These are phyloP conservation scores for Drosophila arizonae DNA, from an alignment of 1,140 invertebrate species.

Conservation along the genomic window DNA sequence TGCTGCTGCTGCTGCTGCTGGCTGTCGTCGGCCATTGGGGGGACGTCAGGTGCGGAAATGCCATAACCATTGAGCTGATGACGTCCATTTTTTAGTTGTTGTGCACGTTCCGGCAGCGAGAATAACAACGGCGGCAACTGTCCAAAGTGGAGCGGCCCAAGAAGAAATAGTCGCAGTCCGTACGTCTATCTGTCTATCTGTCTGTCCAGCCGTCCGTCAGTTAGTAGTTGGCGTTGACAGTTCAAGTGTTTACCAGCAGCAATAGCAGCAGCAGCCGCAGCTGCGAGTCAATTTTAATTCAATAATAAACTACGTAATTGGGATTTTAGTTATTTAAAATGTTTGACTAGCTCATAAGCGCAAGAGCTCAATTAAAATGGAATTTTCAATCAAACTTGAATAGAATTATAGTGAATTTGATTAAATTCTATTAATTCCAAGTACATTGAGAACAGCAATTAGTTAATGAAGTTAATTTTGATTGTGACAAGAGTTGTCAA, in stretches of 20 bases:
- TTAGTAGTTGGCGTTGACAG: slow-evolving; percentile 30
- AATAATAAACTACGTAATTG: slow-evolving; percentile 64
- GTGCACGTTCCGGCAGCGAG: slow-evolving; percentile 62
- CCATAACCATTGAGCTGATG: slow-evolving; percentile 56
- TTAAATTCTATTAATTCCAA: too few relatives aligned
- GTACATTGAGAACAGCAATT: too few relatives aligned
- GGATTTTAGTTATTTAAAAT: slow-evolving; percentile 33
- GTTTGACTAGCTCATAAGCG: slow-evolving; percentile 21
- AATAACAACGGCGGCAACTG: slow-evolving; percentile 34
- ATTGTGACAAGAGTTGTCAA: too few relatives aligned
- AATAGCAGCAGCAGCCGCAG: neutral
- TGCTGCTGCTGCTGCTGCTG: slow-evolving; percentile 25
- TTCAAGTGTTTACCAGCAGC: slow-evolving; percentile 36
- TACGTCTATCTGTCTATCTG: neutral
- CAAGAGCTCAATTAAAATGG: slow-evolving; percentile 4
- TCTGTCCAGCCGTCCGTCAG: slow-evolving; percentile 5
- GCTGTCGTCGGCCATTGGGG: slow-evolving; percentile 13
- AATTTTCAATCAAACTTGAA: neutral
- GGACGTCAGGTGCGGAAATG: slow-evolving; percentile 49
- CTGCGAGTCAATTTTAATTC: slow-evolving; percentile 52
- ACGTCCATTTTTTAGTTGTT: slow-evolving; percentile 61
- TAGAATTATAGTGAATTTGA: neutral
- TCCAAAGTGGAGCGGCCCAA: slow-evolving; percentile 20
- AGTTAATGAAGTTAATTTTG: too few relatives aligned
- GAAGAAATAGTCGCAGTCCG: slow-evolving; percentile 10